A percentile compares a stretch with the other conserved stretches of the same genome.
These are phyloP conservation scores for Oscheius myriophilus DNA, from an alignment of 2,888 invertebrate genomes.

Conservation along the genomic window DNA sequence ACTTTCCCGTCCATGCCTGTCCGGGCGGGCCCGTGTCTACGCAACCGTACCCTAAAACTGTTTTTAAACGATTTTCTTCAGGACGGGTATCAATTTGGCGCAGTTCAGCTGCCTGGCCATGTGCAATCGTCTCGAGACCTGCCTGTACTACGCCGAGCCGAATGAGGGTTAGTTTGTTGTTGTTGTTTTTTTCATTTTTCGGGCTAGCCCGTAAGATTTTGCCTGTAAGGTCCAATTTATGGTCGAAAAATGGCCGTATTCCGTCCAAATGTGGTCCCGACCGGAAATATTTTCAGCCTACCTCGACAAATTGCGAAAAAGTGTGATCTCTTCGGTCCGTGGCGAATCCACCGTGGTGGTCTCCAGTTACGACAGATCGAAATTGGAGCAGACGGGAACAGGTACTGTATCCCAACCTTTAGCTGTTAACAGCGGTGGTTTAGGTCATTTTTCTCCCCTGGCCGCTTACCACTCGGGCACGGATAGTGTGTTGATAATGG, in stretches of 20 bases:
- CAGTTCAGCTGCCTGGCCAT: constrained; percentile 71
- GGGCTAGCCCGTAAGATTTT: too few species aligned
- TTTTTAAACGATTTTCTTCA: constrained; percentile 23
- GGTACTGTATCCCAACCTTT: constrained; percentile 41
- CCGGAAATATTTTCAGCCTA: constrained; percentile 34
- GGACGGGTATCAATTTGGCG: constrained; percentile 70
- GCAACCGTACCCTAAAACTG: too few species aligned
- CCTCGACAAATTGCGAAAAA: constrained; percentile 39
- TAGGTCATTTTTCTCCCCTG: constrained; percentile 71
- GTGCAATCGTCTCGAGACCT: constrained; percentile 70
- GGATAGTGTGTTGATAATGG: constrained; percentile 71
- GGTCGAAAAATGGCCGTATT: too few species aligned
- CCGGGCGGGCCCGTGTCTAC: too few species aligned
- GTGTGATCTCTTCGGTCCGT: constrained; percentile 41
- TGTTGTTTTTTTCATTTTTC: too few species aligned
- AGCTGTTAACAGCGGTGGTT: background rate
- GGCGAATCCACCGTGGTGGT: constrained; percentile 67
- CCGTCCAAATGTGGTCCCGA: background rate
- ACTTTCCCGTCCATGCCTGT: too few species aligned
- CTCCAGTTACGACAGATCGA: constrained; percentile 69
- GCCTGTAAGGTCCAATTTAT: too few species aligned
- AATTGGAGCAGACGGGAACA: constrained; percentile 71
- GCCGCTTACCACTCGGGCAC: constrained; percentile 71
- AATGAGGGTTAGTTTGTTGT: constrained; percentile 1
- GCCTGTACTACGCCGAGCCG: constrained; percentile 39